Evolutionary conservation across 2,797 vertebrate genomes (phyloP), one percentile per base, ranked within the genome.

Genomic region (Sebastes reedi): DNA sequence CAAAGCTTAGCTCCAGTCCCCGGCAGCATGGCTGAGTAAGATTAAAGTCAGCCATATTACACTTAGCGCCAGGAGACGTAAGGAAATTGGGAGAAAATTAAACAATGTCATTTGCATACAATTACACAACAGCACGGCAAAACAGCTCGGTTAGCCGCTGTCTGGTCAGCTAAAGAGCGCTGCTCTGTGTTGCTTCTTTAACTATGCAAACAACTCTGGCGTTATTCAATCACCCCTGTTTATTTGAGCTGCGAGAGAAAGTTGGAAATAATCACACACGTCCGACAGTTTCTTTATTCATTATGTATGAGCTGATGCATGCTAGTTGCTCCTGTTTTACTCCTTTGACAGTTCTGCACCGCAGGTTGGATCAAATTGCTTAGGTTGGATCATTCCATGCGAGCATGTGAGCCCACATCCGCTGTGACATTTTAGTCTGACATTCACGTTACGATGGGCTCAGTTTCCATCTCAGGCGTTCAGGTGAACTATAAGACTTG

Each of bases 61-160:
- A 85, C 79, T 85, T 79, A 72, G 80, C n/a, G 24, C 84, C 87
- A 77, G 81, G 84, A 93, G 91, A 88, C 68, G 36, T 70, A 29
- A 84, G 82, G 75, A 92, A 91, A 93, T 92, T 86, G 91, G 81
- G 75, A 67, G 87, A 80, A 88, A 93, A 92, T 93, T 84, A 92
- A 93, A 93, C 91, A 94, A 92, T 84, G 74, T 82, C 50, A 84
- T 93, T 94, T 93, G 90, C 91, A 92, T 89, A 85, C 77, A 90
- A 89, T 93, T 91, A 88, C 86, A 90, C 90, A 88, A 82, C 71
- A 71, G 80, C 72, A 30, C 58, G 7, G 70, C 50, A 81, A 88
- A 79, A 16, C 81, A 34, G 70, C 83, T 79, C 54, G 55, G 88
- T 87, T 84, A 84, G 85, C 76, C 75, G 16, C 73, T 60, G 82